Evolutionary conservation across 2,888 invertebrate species (phyloP).

Genomic region (Dugesia japonica): DNA sequence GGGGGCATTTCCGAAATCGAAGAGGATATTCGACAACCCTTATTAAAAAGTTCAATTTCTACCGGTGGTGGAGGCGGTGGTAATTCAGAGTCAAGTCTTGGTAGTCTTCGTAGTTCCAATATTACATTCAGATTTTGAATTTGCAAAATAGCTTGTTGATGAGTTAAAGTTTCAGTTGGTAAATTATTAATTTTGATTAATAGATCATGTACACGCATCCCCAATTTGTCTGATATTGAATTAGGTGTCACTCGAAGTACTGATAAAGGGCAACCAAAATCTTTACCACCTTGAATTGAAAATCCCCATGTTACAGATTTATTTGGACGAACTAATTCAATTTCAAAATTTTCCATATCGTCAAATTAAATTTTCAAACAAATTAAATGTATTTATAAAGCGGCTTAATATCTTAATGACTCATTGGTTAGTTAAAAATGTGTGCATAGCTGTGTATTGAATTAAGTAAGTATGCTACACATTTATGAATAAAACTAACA

Average conservation of each 20-base stretch:
- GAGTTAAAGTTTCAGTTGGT: conserved; percentile 40
- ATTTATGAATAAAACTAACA: no score
- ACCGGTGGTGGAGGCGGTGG: no score
- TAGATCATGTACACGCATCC: conserved; percentile 44
- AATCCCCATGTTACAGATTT: conserved; percentile 46
- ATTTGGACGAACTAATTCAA: neutral
- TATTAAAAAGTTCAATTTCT: no score
- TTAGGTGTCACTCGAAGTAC: conserved; percentile 46
- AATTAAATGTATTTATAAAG: no score
- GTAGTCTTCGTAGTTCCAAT: neutral
- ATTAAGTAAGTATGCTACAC: no score
- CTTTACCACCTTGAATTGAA: conserved; percentile 48
- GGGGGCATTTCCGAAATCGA: no score
- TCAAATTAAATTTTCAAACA: no score
- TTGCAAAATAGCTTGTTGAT: conserved; percentile 42
- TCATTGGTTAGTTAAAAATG: no score
- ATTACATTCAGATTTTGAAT: neutral
- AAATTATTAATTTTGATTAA: conserved; percentile 43
- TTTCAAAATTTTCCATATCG: neutral
- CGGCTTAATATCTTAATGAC: no score
- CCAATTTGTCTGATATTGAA: conserved; percentile 45
- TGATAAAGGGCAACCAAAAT: conserved; percentile 43
- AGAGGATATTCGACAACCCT: no score
- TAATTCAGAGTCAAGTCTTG: no score
- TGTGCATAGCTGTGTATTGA: no score